Percentiles rank a stretch among this genome's conserved stretches.
These are phyloP conservation scores for Nasonia vitripennis DNA, from an alignment of 1,140 invertebrate species.

Conservation along the genomic window DNA sequence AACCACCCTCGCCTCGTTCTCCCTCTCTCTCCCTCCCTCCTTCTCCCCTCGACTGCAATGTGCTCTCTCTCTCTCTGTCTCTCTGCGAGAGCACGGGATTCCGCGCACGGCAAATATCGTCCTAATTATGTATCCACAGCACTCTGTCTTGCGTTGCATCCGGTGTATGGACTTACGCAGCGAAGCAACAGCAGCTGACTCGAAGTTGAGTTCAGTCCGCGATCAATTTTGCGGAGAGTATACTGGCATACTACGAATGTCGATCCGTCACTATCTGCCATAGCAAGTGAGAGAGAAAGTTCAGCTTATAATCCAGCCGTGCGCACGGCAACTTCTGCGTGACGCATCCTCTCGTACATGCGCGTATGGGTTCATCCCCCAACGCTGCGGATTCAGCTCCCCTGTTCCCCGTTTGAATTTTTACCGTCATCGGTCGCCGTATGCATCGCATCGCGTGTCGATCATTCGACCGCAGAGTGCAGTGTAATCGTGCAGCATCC, in stretches of 20 bases:
- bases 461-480: slow-evolving; percentile 18
- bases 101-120: slow-evolving; percentile 40
- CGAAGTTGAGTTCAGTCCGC: not conserved
- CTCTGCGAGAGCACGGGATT: not conserved
- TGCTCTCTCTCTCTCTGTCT: not conserved
- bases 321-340: not conserved
- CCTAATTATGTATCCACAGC: slow-evolving; percentile 48
- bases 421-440: not conserved
- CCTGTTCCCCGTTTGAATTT: not conserved
- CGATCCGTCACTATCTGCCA: slow-evolving; percentile 46
- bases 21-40: not conserved
- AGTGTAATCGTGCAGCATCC: slow-evolving; percentile 9
- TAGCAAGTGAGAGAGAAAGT: not conserved
- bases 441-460: slow-evolving; percentile 12
- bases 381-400: not conserved
- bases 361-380: not conserved
- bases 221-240: slow-evolving; percentile 26
- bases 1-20: slow-evolving; percentile 11
- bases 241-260: not conserved
- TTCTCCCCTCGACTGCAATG: not conserved
- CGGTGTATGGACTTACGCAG: not conserved
- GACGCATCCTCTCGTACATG: not conserved
- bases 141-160: not conserved
- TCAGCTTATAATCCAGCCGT: not conserved
- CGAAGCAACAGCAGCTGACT: slow-evolving; percentile 11